Evolutionary conservation across 2,113 vertebrate species (phyloP), one percentile per base, ranked within the genome.

Genomic region (Leiothrix lutea): DNA sequence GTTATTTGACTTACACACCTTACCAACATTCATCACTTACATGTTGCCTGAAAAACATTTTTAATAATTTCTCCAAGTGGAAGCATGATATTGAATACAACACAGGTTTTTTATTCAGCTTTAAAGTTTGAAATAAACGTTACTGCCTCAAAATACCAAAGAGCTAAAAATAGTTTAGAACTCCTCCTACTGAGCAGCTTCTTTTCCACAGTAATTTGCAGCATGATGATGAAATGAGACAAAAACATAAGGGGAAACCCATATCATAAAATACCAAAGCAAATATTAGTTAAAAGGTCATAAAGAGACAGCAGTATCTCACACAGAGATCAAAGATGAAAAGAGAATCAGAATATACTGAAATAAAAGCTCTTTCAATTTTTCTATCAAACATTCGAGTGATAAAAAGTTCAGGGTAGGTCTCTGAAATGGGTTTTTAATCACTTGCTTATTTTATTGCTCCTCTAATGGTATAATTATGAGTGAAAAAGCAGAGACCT

Each of bases 161-260:
- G 12, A 82, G 12, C 11, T 75, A 61, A 50, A 77, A 73, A 12
- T 9, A 72, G n/a, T 36, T 64, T 51, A 80, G 24, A 77, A 35
- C 5, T 8, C 9, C 20, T 58, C 12, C 35, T 40, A 13, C 0
- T 9, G 14, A 51, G 24, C 3, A 69, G 16, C 20, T n/a, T 62
- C 40, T 53, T 42, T 48, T 38, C 38, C 25, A 35, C 12, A 45
- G 8, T n/a, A 6, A 65, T 38, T 36, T 57, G 50, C 42, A 83
- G 22, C 0, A 0, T 1, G 7, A 57, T 14, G 25, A 53, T 29
- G 14, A 78, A 80, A 69, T 8, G 13, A 80, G 28, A 51, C 5
- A 70, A 91, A 82, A 88, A 38, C 6, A 2, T 9, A 28, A 57
- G 14, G 40, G 11, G 42, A 53, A 88, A 66, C 8, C 14, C n/a